Evolutionary conservation across 1,140 invertebrate genomes (phyloP).

Genomic region (Riptortus pedestris): DNA sequence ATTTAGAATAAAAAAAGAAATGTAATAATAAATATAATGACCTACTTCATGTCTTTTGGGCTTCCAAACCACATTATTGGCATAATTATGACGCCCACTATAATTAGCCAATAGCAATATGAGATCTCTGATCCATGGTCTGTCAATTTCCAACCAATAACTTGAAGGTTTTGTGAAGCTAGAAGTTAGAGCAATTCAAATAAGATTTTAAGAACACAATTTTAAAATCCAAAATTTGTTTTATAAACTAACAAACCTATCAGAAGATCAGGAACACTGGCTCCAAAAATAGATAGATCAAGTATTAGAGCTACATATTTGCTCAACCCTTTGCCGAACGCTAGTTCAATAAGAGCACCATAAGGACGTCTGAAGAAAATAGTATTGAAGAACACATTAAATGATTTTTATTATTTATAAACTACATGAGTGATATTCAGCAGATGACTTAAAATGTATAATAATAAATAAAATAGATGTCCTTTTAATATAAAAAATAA

Average conservation of each 20-base stretch:
- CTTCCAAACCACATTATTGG: conserved; percentile 73
- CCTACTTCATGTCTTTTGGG: conserved; percentile 72
- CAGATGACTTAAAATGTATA: too few species aligned
- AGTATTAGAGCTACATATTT: conserved; percentile 54
- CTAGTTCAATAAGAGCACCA: conserved; percentile 61
- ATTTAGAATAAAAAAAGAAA: too few species aligned
- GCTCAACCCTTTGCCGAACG: conserved; percentile 48
- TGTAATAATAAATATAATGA: too few species aligned
- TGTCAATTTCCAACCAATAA: conserved; percentile 55
- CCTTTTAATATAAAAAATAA: too few species aligned
- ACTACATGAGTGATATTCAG: too few species aligned
- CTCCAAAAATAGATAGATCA: conserved; percentile 60
- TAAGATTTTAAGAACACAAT: neutral
- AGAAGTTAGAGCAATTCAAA: conserved; percentile 17
- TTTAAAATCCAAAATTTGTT: neutral
- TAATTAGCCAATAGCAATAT: conserved; percentile 63
- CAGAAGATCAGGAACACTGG: conserved; percentile 62
- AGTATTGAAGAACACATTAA: conserved; percentile 24
- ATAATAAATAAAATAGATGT: too few species aligned
- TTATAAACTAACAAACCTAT: conserved; percentile 42
- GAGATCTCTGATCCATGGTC: conserved; percentile 50
- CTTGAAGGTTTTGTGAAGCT: conserved; percentile 65
- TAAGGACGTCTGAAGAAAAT: conserved; percentile 66
- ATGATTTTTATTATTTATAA: conserved; percentile 1
- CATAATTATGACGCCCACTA: conserved; percentile 56